Evolutionary conservation across 1,140 invertebrate species (phyloP).

Genomic region (Ylistrum balloti): DNA sequence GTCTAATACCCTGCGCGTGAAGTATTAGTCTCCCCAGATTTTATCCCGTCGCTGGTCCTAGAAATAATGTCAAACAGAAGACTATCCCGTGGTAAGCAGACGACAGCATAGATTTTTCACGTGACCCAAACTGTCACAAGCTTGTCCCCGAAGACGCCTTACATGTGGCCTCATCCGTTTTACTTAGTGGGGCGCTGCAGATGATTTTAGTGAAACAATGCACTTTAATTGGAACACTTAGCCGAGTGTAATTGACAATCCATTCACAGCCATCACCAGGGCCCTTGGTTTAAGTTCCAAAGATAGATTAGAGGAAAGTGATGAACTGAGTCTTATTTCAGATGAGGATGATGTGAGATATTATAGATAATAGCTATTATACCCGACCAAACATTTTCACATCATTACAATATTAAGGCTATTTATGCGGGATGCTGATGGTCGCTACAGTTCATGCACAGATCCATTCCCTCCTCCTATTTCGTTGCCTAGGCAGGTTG

Average conservation of each 20-base stretch:
- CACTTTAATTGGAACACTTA: background rate
- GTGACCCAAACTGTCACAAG: background rate
- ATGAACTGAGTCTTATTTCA: too few species aligned
- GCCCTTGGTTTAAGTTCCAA: too few species aligned
- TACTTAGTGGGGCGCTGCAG: background rate
- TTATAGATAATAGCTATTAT: too few species aligned
- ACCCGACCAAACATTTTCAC: too few species aligned
- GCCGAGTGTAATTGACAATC: background rate
- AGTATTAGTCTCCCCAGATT: background rate
- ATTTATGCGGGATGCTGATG: too few species aligned
- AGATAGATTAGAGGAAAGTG: too few species aligned
- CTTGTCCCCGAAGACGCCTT: background rate
- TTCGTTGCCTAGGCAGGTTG: too few species aligned
- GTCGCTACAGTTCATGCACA: too few species aligned
- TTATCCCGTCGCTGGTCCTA: background rate
- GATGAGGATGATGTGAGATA: too few species aligned
- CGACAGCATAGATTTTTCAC: background rate
- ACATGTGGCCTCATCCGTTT: background rate
- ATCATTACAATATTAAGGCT: too few species aligned
- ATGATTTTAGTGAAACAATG: background rate
- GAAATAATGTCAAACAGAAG: background rate
- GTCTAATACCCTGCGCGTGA: background rate
- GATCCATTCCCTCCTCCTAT: too few species aligned
- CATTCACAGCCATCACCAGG: background rate
- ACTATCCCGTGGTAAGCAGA: background rate